Evolutionary conservation across 2,797 vertebrate species (phyloP), one percentile per base, ranked within the genome.

Genomic region (Sebastes hopkinsi): DNA sequence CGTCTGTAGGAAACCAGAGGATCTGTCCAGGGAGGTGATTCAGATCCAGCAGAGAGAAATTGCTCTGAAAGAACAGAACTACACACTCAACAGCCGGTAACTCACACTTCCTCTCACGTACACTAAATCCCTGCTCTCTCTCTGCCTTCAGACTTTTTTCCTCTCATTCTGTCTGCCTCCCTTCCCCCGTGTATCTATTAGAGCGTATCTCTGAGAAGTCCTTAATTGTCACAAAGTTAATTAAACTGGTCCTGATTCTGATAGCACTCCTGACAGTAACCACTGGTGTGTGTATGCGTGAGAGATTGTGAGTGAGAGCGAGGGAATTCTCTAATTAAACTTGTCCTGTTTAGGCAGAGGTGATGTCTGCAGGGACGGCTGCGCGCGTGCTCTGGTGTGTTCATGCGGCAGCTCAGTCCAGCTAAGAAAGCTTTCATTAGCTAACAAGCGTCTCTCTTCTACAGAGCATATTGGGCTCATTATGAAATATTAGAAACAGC

Each of bases 41-140:
- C 96, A 97, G 88, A 96, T 99, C 89, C 98, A 99, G 89, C 97
- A 98, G 92, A 95, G 97, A 69, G 98, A 99, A 82, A 95, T 99
- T 50, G 68, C 87, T 67, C 92, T 99, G 87, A 97, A 98, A 87
- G 97, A 99, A 82, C 96, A 98, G 95, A 99, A 98, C 92, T 96
- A 94, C 64, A 84, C 95, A 70, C 89, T 98, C 73, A 95, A 91
- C 13, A 98, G 95, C 97, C 97, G 97, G 98, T 99, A 96, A 88
- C 80, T 61, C 64, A 66, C 64, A 80, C 77, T 27, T 20, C 20
- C 29, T 58, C 59, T 62, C 64, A 46, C 11, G 2, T 18, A 30
- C 79, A 65, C 60, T 68, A 65, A 82, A 84, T 86, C 78, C 80
- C 55, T 42, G 10, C 18, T 74, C 64, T 60, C 64, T 60, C 54